Percentiles rank a stretch among this genome's conserved stretches.
Conservation (phyloP, 2,113 vertebrate species). For the Globicephala melas region DNA sequence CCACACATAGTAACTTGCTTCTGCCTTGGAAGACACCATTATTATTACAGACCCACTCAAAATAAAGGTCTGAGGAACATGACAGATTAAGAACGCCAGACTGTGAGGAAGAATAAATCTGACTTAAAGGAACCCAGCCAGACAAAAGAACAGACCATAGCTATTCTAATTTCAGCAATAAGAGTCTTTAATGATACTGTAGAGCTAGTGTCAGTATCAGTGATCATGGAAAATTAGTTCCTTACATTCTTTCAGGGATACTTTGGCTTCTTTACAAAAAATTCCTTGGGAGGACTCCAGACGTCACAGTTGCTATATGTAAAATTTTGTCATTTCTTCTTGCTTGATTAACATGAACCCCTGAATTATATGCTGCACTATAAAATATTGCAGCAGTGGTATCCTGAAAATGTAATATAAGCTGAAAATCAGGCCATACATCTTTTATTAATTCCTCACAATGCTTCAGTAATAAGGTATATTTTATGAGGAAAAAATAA, state of each 20-base stretch:
- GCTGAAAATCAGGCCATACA: conserved; percentile 17
- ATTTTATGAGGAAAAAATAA: conserved; percentile 28
- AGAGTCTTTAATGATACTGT: neutral
- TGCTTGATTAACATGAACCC: conserved; percentile 51
- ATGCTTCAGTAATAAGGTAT: conserved; percentile 26
- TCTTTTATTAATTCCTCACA: conserved; percentile 47
- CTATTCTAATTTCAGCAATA: conserved; percentile 29
- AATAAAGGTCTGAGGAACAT: neutral
- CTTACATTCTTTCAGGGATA: conserved; percentile 48
- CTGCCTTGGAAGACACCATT: neutral
- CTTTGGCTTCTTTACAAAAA: conserved; percentile 40
- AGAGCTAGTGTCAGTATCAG: neutral
- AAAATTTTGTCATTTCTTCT: conserved; percentile 61
- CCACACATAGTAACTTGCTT: neutral
- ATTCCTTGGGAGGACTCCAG: conserved; percentile 66
- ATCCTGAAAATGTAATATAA: conserved; percentile 52
- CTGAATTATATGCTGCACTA: conserved; percentile 40
- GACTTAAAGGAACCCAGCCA: conserved; percentile 31
- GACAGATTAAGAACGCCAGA: neutral
- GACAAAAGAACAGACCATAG: neutral
- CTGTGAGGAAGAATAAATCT: neutral
- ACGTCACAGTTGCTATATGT: conserved; percentile 63
- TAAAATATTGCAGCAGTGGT: conserved; percentile 47
- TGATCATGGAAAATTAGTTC: conserved; percentile 24
- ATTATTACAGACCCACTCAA: neutral